Evolutionary conservation across 2,797 vertebrate genomes (phyloP), one percentile per base, ranked within the genome.

Genomic region (Sternarchorhynchus goeldii): DNA sequence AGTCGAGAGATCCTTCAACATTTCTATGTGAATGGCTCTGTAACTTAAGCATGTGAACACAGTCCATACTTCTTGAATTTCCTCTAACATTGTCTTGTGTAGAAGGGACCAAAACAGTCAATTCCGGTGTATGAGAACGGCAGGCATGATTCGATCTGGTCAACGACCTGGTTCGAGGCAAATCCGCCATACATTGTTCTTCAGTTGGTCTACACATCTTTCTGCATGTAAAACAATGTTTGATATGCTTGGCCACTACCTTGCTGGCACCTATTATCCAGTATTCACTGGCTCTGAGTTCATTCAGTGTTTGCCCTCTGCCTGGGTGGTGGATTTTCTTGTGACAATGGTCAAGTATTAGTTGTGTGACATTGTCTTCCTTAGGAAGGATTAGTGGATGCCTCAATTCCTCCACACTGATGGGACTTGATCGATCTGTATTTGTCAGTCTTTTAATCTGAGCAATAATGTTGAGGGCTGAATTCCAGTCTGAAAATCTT

Each of bases 331-430:
- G 59, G 17, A 62, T 73, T 29, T 72, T 79, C n/a, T 29, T 14
- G 63, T 79, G 58, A 39, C 34, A 21, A 58, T 73, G 53, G 2
- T 55, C 68, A 0, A 78, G 17, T 20, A 73, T 62, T 1, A 77
- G 56, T 12, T 5, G 57, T 34, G 58, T 72, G 25, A 78, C 41
- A 0, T 72, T 57, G 41, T 57, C 59, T 31, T 72, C 29, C 1
- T 17, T 71, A 62, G 76, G 76, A 39, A 78, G 25, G 56, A 78
- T 71, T 34, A 75, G 25, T 50, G 68, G 74, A 65, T 80, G 69
- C 34, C 70, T 80, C 21, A 77, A 31, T 59, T 82, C 73, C 12
- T 76, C 77, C 12, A 83, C 81, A 76, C 55, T 73, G 53, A 76
- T 65, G 41, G 53, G 59, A 14, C 39, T 36, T 53, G 67, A 45